A percentile compares a stretch with the other conserved stretches of the same genome.
Evolutionary conservation across 1,140 invertebrate genomes (phyloP).

Genomic region (Phocides pigmalion): DNA sequence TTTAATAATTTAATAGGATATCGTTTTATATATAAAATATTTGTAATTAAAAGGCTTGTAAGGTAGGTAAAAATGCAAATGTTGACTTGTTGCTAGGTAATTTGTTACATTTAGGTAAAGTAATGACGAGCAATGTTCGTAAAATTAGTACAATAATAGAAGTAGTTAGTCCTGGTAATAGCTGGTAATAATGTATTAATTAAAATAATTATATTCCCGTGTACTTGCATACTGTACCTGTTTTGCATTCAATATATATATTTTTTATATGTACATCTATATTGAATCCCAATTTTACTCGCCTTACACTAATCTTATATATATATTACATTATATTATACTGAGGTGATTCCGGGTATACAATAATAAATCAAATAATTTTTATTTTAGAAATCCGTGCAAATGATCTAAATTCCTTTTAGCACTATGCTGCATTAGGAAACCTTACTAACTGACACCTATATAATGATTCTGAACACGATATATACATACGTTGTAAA

Average conservation of each 20-base stretch:
- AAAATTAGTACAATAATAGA: slow-evolving; percentile 67
- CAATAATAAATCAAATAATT: too few species aligned
- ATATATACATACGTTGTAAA: too few species aligned
- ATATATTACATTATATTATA: too few species aligned
- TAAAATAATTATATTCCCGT: slow-evolving; percentile 4
- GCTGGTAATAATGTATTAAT: slow-evolving; percentile 19
- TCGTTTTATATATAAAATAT: slow-evolving; percentile 29
- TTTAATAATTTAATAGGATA: slow-evolving; percentile 23
- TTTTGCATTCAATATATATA: slow-evolving; percentile 1
- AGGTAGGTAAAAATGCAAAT: slow-evolving; percentile 26
- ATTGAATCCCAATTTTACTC: neutral
- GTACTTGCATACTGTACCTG: neutral
- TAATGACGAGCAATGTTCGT: slow-evolving; percentile 32
- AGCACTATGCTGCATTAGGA: too few species aligned
- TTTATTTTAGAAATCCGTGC: too few species aligned
- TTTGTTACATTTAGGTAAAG: slow-evolving; percentile 31
- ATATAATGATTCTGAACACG: too few species aligned
- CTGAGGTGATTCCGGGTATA: too few species aligned
- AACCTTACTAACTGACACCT: too few species aligned
- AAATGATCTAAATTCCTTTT: too few species aligned
- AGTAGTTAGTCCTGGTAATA: slow-evolving; percentile 33
- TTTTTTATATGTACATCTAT: neutral
- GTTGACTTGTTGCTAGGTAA: slow-evolving; percentile 51
- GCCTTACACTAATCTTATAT: neutral
- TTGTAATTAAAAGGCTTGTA: slow-evolving; percentile 42